Base-by-base conservation (phyloP, 2,888 invertebrate species). In the Stenolophus ochropezus region DNA sequence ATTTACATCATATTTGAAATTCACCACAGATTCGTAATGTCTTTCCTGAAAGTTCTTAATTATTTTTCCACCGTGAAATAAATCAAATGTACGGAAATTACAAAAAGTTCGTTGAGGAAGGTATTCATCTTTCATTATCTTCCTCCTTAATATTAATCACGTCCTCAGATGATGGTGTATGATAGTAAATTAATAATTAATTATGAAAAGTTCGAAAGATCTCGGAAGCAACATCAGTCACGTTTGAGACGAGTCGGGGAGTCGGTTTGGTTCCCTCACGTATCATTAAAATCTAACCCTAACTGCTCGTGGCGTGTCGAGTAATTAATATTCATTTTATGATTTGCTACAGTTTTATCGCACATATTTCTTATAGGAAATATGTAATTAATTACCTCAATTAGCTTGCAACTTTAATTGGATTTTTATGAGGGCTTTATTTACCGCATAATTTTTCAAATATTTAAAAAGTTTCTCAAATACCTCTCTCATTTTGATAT, bases 131-230 rank as follows among this genome's bases (percentile, higher is more conserved):
- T 16, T 69, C 27, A 69, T 69, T 33, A 69, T 69, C 65, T 69
- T 61, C 14, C 27, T 20, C 27, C 33, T 33, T 69, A 16, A 25
- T 27, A 69, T 69, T 69, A 69, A 69, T 69, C 65, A 69, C 21
- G 65, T 69, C 27, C 21, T 16, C 18, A 33, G 65, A 27, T 69
- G 65, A 69, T 69, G 14, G 27, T 33, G 65, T 18, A 5, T 33
- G 25, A 61, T 61, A 61, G 61, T 25, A 61, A 69, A 69, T 69
- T 69, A 69, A 69, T 69, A 69, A 69, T 69, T 69, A 69, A 69
- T 69, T 69, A 33, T 33, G 16, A 69, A 69, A 69, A 69, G 65
- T 69, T 69, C 33, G 65, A 69, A 33, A 69, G 27, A 69, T 69
- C 65, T 69, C 11, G 33, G 33, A 16, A 69, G 65, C 11, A 16